Conservation (phyloP, 2,113 vertebrate species). For the Eidolon helvum region DNA sequence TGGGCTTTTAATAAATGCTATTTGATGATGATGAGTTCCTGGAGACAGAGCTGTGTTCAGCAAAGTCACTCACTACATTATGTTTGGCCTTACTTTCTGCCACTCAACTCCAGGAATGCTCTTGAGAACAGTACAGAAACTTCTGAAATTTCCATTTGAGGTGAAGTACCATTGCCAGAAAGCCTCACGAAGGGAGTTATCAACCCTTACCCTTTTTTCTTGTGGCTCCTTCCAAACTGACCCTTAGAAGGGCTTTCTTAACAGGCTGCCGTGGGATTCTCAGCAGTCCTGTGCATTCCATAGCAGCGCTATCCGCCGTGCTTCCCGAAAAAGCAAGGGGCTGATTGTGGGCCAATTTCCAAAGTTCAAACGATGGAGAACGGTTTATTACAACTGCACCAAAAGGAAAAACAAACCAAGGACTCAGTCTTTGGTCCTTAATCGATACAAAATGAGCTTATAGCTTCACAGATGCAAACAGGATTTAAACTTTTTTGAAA, state of each 20-base stretch:
- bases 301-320: not conserved
- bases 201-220: constrained; percentile 67
- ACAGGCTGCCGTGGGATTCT: not conserved
- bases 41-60: constrained; percentile 64
- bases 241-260: constrained; percentile 49
- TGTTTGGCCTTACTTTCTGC: constrained; percentile 71
- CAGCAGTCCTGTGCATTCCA: not conserved
- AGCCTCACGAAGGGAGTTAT: constrained; percentile 53
- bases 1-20: constrained; percentile 74
- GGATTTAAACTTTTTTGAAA: constrained; percentile 29
- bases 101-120: constrained; percentile 73
- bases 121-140: constrained; percentile 62
- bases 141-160: constrained; percentile 79
- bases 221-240: constrained; percentile 58
- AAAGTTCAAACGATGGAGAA: not conserved
- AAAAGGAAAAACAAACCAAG: not conserved
- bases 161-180: constrained; percentile 56
- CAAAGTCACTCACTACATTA: constrained; percentile 66
- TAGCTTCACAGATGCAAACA: not conserved
- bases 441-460: constrained; percentile 22
- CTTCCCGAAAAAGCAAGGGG: not conserved
- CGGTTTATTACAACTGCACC: not conserved
- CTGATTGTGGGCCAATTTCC: not conserved
- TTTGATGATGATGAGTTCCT: constrained; percentile 74
- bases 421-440: constrained; percentile 7